Evolutionary conservation across 1,140 invertebrate genomes (phyloP).

Genomic region (Acromyrmex heyeri): DNA sequence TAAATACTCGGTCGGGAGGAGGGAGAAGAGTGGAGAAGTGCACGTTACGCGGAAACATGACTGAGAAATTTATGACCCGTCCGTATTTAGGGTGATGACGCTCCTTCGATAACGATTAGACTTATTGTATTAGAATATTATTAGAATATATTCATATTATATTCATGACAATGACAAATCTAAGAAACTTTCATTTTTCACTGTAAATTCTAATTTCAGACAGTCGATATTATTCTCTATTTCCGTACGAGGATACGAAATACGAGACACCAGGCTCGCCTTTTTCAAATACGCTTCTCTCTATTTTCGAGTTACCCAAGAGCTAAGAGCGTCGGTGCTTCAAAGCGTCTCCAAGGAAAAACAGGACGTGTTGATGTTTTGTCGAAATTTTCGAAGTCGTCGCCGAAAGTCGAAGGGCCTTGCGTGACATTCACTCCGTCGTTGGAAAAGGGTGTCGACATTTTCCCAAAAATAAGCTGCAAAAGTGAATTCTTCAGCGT

Average conservation of each 20-base stretch:
- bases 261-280: slow-evolving; percentile 16
- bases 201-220: background rate
- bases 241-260: slow-evolving; percentile 12
- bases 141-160: background rate
- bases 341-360: slow-evolving; percentile 58
- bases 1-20: slow-evolving; percentile 64
- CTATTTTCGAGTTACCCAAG: slow-evolving; percentile 68
- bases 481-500: slow-evolving; percentile 41
- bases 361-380: slow-evolving; percentile 72
- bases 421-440: slow-evolving; percentile 23
- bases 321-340: slow-evolving; percentile 54
- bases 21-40: background rate
- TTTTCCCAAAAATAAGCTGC: slow-evolving; percentile 63
- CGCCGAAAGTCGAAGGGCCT: slow-evolving; percentile 16
- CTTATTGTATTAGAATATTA: background rate
- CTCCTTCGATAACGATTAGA: slow-evolving; percentile 12
- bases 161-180: background rate
- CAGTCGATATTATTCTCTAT: background rate
- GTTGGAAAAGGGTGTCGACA: slow-evolving; percentile 55
- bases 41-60: slow-evolving; percentile 37
- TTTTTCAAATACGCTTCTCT: background rate
- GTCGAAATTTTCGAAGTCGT: slow-evolving; percentile 62
- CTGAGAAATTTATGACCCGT: slow-evolving; percentile 58
- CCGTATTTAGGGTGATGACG: background rate
- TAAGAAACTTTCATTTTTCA: background rate